Percentiles rank a stretch among this genome's conserved stretches.
phyloP scores from a whole-genome alignment of 2,113 vertebrate genomes.

The Pluvianellus socialis region DNA sequence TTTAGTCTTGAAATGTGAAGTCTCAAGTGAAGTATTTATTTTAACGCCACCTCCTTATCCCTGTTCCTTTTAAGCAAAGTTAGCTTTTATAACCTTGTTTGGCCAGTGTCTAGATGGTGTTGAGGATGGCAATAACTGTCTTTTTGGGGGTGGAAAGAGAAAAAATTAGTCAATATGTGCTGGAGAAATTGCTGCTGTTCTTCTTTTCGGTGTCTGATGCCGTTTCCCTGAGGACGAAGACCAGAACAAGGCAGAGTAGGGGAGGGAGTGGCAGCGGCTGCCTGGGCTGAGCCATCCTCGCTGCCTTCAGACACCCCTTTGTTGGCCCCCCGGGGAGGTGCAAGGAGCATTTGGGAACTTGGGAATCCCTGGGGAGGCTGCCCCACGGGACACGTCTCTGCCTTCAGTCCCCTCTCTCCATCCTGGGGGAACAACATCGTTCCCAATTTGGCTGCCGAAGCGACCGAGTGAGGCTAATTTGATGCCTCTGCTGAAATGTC shows the following conservation, averaged over 20 bases:
- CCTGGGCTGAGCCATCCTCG: background rate
- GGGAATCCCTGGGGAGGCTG: background rate
- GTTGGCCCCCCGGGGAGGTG: background rate
- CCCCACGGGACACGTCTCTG: background rate
- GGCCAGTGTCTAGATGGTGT: background rate
- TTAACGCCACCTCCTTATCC: background rate
- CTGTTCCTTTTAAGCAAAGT: background rate
- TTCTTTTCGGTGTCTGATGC: background rate
- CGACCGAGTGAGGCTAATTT: background rate
- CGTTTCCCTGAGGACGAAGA: background rate
- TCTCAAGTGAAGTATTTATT: background rate
- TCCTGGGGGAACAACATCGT: background rate
- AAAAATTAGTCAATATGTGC: slow-evolving; percentile 47
- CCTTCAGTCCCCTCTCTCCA: rapidly evolving
- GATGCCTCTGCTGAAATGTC: background rate
- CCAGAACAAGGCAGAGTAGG: background rate
- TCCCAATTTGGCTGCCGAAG: background rate
- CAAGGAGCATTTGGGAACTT: background rate
- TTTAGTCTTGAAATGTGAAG: background rate
- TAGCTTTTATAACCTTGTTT: slow-evolving; percentile 28
- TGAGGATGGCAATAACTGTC: slow-evolving; percentile 16
- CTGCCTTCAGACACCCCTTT: background rate
- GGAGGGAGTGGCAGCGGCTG: background rate
- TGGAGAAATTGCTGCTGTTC: slow-evolving; percentile 36
- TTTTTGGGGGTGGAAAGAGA: background rate